Evolutionary conservation across 2,888 invertebrate species (phyloP), one percentile per base, ranked within the genome.

Genomic region (Cerastis rubricosa): DNA sequence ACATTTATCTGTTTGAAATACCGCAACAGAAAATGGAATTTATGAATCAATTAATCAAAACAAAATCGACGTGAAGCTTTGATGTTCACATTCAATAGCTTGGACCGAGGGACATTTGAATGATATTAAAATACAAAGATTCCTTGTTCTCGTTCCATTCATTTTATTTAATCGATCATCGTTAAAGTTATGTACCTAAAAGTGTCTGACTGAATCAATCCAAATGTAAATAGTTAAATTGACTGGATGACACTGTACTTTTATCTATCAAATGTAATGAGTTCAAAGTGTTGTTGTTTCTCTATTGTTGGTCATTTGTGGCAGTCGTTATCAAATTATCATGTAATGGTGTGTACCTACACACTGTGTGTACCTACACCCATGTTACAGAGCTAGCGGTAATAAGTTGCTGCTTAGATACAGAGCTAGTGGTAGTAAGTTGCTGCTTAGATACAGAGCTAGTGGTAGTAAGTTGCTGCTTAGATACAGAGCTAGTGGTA

Each of bases 241-340:
- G 63, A 2, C n/a, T 49, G 14, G 63, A 63, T 14, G 25, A 35
- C 19, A 29, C 17, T 43, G n/a, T 7, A 69, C 3, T 35, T 45
- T 25, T 61, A 35, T 63, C 45, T 45, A 0, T 45, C 9, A 51
- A 47, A 43, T 78, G 17, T 43, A 64, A 78, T 14, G n/a, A 64
- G 35, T 64, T 75, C 14, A 22, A 40, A 74, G 11, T 22, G 19
- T 40, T 12, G 40, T 65, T 40, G 29, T 45, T 25, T 64, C 17
- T 14, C 25, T 40, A 69, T 40, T 47, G 68, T n/a, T 45, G 35
- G 35, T 17, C n/a, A n/a, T n/a, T 66, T 57, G 51, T 63, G 35
- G 25, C 47, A 45, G 54, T 35, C 17, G 43, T 80, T 82, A 84
- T 81, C 49, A 49, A 61, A 71, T 71, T 29, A 63, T 57, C 81